Conservation (phyloP, 2,797 vertebrate species). For the Petrocephalus sullivani region DNA sequence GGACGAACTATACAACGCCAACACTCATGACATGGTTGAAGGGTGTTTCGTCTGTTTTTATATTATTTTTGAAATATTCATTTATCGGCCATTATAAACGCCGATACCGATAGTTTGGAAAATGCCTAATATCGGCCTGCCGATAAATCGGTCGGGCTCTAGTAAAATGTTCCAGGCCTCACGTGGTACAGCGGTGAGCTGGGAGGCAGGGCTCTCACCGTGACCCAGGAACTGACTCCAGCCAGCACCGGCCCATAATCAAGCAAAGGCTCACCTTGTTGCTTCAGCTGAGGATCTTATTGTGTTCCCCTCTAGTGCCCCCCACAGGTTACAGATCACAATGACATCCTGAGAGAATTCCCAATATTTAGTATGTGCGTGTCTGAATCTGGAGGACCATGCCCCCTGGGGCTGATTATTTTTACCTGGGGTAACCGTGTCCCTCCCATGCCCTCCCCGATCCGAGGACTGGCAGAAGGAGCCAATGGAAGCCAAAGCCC, state of each 20-base stretch:
- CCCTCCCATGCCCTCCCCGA: background rate
- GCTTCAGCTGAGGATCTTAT: background rate
- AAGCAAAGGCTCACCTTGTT: background rate
- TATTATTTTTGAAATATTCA: too few relatives aligned
- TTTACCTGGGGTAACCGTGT: background rate
- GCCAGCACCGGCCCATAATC: background rate
- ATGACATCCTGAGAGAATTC: too few relatives aligned
- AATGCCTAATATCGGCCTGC: too few relatives aligned
- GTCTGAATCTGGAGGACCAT: background rate
- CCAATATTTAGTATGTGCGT: background rate
- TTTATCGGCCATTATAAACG: too few relatives aligned
- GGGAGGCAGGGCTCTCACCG: background rate
- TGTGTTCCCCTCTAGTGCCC: background rate
- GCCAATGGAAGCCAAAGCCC: background rate
- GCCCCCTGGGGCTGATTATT: background rate
- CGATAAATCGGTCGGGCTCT: too few relatives aligned
- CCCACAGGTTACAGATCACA: background rate
- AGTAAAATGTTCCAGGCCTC: background rate
- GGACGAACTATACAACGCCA: too few relatives aligned
- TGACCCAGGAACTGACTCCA: background rate
- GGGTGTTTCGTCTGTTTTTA: too few relatives aligned
- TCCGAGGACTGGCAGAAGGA: background rate
- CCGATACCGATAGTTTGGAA: too few relatives aligned
- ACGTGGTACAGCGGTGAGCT: background rate
- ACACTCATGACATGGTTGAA: too few relatives aligned